Evolutionary conservation across 1,140 invertebrate species (phyloP).

Genomic region (Melitaea cinxia): DNA sequence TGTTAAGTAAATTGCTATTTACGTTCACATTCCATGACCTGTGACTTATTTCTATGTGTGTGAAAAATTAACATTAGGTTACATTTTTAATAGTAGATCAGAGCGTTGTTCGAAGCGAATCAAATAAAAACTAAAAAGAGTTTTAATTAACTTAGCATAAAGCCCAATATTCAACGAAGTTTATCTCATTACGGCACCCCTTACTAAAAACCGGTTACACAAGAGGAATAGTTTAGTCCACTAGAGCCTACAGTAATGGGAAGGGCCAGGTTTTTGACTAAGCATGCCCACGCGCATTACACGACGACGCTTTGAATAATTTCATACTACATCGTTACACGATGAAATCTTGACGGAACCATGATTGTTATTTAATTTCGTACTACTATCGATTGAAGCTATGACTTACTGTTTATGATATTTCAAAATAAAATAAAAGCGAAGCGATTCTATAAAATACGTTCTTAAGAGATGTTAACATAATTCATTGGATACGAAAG

Average conservation of each 20-base stretch:
- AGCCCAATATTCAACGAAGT: slow-evolving; percentile 16
- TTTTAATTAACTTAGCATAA: slow-evolving; percentile 10
- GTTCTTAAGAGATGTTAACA: slow-evolving; percentile 4
- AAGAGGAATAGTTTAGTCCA: slow-evolving; percentile 59
- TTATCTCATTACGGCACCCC: slow-evolving; percentile 7
- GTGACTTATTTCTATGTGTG: slow-evolving; percentile 27
- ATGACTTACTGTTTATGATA: not conserved
- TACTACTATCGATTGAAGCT: slow-evolving; percentile 29
- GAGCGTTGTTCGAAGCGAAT: not conserved
- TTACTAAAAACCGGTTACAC: slow-evolving; percentile 57
- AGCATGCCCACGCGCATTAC: slow-evolving; percentile 69
- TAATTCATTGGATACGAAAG: slow-evolving; percentile 1
- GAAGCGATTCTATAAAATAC: not conserved
- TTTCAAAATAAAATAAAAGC: slow-evolving; percentile 2
- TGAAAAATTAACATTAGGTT: slow-evolving; percentile 37
- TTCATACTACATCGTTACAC: slow-evolving; percentile 48
- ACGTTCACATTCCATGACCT: slow-evolving; percentile 34
- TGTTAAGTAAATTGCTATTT: slow-evolving; percentile 36
- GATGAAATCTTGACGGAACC: slow-evolving; percentile 49
- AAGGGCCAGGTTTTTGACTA: slow-evolving; percentile 45
- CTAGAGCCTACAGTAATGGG: slow-evolving; percentile 53
- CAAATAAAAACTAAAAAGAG: not conserved
- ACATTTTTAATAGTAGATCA: slow-evolving; percentile 23
- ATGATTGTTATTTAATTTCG: slow-evolving; percentile 66
- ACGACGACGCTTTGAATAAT: slow-evolving; percentile 65